These are phyloP conservation scores for Heliconius himera DNA, from an alignment of 1,140 invertebrate genomes.

Conservation along the genomic window DNA sequence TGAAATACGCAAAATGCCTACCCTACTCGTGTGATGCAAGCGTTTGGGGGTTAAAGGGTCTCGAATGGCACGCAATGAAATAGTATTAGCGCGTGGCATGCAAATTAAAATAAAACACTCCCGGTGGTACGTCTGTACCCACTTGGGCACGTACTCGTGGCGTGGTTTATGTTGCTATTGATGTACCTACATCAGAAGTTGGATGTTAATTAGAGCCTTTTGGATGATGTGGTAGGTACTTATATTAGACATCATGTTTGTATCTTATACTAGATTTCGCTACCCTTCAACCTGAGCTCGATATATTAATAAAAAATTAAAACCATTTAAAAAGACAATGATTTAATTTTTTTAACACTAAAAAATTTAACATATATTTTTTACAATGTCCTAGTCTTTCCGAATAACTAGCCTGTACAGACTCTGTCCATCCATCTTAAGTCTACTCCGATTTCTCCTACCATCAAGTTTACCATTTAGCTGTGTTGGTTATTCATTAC, in stretches of 20 bases:
- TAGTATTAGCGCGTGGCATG: not conserved
- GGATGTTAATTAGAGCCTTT: not conserved
- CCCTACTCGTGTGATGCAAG: not conserved
- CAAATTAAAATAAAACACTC: not conserved
- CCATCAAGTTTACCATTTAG: too few relatives aligned
- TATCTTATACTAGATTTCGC: too few relatives aligned
- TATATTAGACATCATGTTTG: not conserved
- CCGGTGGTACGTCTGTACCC: not conserved
- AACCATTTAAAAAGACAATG: too few relatives aligned
- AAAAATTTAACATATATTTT: too few relatives aligned
- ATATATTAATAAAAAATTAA: too few relatives aligned
- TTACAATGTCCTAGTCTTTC: too few relatives aligned
- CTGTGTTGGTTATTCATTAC: too few relatives aligned
- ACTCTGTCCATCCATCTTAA: too few relatives aligned
- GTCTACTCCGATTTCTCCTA: too few relatives aligned
- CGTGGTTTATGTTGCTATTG: not conserved
- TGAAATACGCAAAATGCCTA: not conserved
- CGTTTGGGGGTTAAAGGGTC: not conserved
- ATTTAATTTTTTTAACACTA: too few relatives aligned
- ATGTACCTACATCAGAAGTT: not conserved
- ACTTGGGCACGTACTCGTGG: not conserved
- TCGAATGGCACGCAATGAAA: not conserved
- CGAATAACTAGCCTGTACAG: too few relatives aligned
- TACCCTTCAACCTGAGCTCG: too few relatives aligned
- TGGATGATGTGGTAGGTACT: not conserved